phyloP scores from a whole-genome alignment of 2,113 vertebrate genomes.

The Loxodonta africana region DNA sequence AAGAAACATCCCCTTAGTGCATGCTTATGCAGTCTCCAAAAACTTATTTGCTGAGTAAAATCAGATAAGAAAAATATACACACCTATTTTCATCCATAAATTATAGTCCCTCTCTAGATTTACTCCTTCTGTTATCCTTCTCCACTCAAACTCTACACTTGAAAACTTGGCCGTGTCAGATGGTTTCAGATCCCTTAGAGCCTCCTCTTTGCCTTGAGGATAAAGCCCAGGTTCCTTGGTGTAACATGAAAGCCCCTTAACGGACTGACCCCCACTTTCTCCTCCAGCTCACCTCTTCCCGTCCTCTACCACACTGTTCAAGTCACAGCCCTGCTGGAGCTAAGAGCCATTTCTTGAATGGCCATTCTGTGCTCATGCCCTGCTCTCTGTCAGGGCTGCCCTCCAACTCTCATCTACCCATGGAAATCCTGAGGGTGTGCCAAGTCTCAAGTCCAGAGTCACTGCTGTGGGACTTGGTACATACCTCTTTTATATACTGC shows the following conservation, averaged over 20 bases:
- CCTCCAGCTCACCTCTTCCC: not conserved
- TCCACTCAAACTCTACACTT: not conserved
- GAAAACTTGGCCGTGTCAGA: not conserved
- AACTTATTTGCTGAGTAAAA: slow-evolving; percentile 22
- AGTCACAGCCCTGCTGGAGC: not conserved
- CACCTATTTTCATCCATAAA: not conserved
- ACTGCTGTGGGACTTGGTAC: no score
- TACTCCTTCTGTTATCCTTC: not conserved
- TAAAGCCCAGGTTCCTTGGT: not conserved
- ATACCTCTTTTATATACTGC: not conserved
- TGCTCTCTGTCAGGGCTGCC: not conserved
- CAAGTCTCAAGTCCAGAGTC: not conserved
- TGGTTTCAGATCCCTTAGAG: not conserved
- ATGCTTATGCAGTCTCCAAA: not conserved
- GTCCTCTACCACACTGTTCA: not conserved
- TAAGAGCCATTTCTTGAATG: not conserved
- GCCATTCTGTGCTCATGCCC: accelerated
- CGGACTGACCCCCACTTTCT: not conserved
- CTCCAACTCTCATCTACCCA: not conserved
- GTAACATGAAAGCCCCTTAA: accelerated
- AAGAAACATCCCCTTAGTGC: not conserved
- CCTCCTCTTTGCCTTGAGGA: not conserved
- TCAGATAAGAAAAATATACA: not conserved
- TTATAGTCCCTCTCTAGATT: not conserved
- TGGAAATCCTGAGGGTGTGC: not conserved